phyloP scores from a whole-genome alignment of 2,113 vertebrate genomes.

The Abramis brama region DNA sequence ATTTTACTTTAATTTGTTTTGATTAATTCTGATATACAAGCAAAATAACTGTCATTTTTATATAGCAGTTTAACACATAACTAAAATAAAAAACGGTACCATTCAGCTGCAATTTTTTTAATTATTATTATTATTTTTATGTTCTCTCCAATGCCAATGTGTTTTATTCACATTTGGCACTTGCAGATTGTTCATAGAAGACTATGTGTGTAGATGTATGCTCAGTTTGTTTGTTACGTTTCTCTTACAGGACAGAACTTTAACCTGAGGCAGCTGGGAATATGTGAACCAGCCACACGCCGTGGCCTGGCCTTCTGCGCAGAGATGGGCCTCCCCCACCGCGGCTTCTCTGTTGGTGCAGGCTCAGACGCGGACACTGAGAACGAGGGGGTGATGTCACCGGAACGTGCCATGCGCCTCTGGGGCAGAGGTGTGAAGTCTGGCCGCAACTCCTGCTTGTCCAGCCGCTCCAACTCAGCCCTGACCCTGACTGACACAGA shows the following conservation, averaged over 20 bases:
- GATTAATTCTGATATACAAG: not conserved
- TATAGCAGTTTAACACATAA: not conserved
- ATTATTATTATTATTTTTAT: too few relatives aligned
- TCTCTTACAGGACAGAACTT: constrained; percentile 90
- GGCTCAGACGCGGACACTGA: constrained; percentile 89
- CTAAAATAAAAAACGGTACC: not conserved
- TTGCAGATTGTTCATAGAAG: not conserved
- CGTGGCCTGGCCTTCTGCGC: constrained; percentile 95
- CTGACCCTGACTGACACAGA: constrained; percentile 98
- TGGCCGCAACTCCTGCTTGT: constrained; percentile 94
- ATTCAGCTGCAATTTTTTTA: not conserved
- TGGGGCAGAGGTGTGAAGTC: constrained; percentile 95
- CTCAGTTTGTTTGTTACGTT: not conserved
- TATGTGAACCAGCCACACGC: constrained; percentile 93
- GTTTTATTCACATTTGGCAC: not conserved
- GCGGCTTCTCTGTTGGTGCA: constrained; percentile 91
- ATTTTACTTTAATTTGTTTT: not conserved
- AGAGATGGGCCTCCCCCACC: constrained; percentile 95
- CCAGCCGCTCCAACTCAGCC: constrained; percentile 97
- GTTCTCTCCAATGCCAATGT: not conserved
- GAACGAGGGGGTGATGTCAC: constrained; percentile 92
- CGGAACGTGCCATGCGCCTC: constrained; percentile 93
- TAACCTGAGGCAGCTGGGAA: constrained; percentile 95
- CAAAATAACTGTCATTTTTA: not conserved
- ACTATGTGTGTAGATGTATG: not conserved